Percentiles rank a stretch among this genome's conserved stretches.
Evolutionary conservation across 2,113 vertebrate species (phyloP).

Genomic region (Tragelaphus buxtoni): DNA sequence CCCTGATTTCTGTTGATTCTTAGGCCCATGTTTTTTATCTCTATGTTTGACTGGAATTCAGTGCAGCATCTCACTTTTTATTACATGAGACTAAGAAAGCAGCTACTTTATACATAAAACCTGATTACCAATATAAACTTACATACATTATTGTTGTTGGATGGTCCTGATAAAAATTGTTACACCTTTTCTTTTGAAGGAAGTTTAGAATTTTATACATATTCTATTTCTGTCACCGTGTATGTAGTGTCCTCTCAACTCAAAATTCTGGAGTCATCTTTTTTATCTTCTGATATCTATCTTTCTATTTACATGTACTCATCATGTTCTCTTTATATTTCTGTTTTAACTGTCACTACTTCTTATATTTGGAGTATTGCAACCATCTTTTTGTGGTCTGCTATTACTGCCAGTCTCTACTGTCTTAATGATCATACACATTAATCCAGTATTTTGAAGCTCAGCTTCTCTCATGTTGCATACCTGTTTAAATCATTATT

Average conservation of each 20-base stretch:
- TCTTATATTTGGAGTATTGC: neutral
- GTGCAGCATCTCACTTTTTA: neutral
- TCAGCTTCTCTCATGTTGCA: neutral
- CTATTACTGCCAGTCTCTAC: neutral
- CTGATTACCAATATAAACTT: neutral
- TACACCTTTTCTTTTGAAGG: neutral
- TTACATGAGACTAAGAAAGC: neutral
- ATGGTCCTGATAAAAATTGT: neutral
- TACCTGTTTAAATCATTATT: neutral
- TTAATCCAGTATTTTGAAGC: neutral
- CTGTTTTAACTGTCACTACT: neutral
- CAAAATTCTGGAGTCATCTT: neutral
- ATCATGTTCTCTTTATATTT: neutral
- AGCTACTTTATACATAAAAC: neutral
- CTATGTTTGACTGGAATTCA: neutral
- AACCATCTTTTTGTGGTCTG: neutral
- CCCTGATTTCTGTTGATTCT: neutral
- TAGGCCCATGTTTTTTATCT: neutral
- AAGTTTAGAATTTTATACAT: neutral
- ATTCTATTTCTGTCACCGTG: slow-evolving; percentile 36
- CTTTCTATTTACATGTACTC: neutral
- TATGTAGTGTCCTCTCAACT: neutral
- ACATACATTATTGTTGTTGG: neutral
- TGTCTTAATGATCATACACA: neutral
- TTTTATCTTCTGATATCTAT: neutral